Evolutionary conservation across 2,797 vertebrate species (phyloP).

Genomic region (Pantherophis alleghaniensis): DNA sequence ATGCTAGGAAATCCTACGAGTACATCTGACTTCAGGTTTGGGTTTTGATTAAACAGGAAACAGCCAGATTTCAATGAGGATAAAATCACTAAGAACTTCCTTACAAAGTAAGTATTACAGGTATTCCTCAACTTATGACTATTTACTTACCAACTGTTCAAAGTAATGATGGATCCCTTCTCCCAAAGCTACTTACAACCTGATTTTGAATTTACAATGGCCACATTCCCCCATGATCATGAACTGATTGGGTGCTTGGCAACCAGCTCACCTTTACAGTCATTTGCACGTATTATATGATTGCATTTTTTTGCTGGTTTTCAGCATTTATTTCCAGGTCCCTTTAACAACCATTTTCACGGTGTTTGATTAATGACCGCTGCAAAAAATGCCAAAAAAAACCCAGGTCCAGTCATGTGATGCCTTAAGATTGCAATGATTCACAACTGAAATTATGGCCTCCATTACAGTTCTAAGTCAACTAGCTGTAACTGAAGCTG

Average conservation of each 20-base stretch:
- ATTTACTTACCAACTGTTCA: neutral
- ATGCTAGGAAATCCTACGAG: neutral
- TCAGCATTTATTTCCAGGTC: neutral
- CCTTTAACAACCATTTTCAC: neutral
- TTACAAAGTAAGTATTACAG: neutral
- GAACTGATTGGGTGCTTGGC: neutral
- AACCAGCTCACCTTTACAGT: neutral
- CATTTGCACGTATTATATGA: neutral
- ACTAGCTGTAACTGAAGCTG: neutral
- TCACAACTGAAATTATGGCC: neutral
- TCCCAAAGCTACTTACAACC: neutral
- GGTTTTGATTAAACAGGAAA: neutral
- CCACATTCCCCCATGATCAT: neutral
- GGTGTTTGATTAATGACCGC: neutral
- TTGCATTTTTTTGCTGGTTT: neutral
- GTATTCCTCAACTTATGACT: neutral
- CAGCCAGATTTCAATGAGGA: neutral
- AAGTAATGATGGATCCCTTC: neutral
- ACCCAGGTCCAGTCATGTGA: neutral
- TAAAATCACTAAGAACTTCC: neutral
- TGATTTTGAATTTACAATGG: neutral
- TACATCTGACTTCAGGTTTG: neutral
- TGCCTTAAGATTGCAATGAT: neutral
- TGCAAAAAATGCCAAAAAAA: neutral
- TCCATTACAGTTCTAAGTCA: neutral